Percentiles rank a stretch among this genome's conserved stretches.
These are phyloP conservation scores for Lithodes maja DNA, from an alignment of 2,888 invertebrate genomes.

Conservation along the genomic window DNA sequence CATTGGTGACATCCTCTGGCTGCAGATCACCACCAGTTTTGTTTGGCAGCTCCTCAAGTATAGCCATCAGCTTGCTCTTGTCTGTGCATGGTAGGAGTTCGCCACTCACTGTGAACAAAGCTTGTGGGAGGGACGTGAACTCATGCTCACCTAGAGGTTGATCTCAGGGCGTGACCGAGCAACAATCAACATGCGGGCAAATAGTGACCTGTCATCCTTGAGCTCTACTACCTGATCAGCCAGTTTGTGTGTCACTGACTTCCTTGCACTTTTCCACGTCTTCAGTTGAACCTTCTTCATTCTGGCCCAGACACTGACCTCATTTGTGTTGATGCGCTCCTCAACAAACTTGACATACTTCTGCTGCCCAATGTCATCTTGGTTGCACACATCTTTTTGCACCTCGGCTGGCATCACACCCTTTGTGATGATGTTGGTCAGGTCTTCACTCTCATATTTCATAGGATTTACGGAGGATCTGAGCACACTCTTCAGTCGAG, in stretches of 20 bases:
- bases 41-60: constrained; percentile 11
- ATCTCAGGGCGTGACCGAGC: constrained; percentile 16
- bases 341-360: constrained; percentile 11
- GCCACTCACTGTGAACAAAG: constrained; percentile 8
- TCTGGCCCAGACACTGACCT: constrained; percentile 25
- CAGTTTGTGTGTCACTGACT: constrained; percentile 11
- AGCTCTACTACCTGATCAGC: constrained; percentile 22
- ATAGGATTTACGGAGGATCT: constrained; percentile 12
- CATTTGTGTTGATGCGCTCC: constrained; percentile 16
- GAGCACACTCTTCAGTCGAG: neutral
- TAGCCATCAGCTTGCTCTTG: constrained; percentile 21
- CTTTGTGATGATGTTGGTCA: constrained; percentile 14
- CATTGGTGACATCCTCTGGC: neutral
- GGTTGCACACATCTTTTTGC: constrained; percentile 10
- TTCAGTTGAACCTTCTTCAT: constrained; percentile 19
- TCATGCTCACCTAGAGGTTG: neutral
- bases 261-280: constrained; percentile 18
- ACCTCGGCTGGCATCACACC: constrained; percentile 6
- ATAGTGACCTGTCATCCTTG: constrained; percentile 15
- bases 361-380: neutral
- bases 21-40: neutral
- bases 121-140: neutral
- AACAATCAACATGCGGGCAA: constrained; percentile 12
- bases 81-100: constrained; percentile 21
- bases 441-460: constrained; percentile 5